Evolutionary conservation across 2,113 vertebrate genomes (phyloP).

Genomic region (Fulmarus glacialis): DNA sequence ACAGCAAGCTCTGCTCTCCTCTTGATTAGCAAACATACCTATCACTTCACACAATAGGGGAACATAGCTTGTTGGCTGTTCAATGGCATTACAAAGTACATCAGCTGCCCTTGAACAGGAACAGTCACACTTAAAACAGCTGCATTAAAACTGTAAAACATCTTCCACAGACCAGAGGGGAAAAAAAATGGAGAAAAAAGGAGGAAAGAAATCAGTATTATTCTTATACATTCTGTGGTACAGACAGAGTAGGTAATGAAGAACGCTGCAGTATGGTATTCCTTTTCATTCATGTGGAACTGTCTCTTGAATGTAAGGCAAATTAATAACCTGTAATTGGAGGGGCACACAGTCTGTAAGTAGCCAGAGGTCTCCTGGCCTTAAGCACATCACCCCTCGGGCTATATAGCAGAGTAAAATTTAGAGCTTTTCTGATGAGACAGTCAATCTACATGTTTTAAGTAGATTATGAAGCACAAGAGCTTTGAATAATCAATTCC

Average conservation of each 20-base stretch:
- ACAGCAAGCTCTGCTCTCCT: slow-evolving; percentile 66
- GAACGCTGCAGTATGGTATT: background rate
- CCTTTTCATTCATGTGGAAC: slow-evolving; percentile 57
- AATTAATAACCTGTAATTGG: slow-evolving; percentile 66
- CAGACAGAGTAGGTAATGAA: slow-evolving; percentile 49
- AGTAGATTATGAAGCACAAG: slow-evolving; percentile 62
- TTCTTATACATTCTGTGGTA: slow-evolving; percentile 9
- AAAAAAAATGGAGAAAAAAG: background rate
- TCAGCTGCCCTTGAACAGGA: slow-evolving; percentile 58
- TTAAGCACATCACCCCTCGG: slow-evolving; percentile 30
- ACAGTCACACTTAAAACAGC: slow-evolving; percentile 37
- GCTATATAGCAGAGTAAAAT: slow-evolving; percentile 10
- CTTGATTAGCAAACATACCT: slow-evolving; percentile 68
- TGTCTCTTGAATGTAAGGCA: slow-evolving; percentile 33
- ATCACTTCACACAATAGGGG: slow-evolving; percentile 63
- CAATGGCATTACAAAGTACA: slow-evolving; percentile 57
- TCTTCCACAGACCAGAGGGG: slow-evolving; percentile 20
- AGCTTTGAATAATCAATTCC: slow-evolving; percentile 62
- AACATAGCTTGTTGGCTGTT: slow-evolving; percentile 52
- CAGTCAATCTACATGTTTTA: slow-evolving; percentile 56
- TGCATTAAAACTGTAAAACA: slow-evolving; percentile 61
- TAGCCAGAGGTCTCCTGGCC: slow-evolving; percentile 40
- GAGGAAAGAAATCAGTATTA: background rate
- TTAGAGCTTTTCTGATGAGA: slow-evolving; percentile 53
- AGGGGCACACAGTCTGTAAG: background rate